phyloP scores from a whole-genome alignment of 2,113 vertebrate species.

The Osmerus mordax region DNA sequence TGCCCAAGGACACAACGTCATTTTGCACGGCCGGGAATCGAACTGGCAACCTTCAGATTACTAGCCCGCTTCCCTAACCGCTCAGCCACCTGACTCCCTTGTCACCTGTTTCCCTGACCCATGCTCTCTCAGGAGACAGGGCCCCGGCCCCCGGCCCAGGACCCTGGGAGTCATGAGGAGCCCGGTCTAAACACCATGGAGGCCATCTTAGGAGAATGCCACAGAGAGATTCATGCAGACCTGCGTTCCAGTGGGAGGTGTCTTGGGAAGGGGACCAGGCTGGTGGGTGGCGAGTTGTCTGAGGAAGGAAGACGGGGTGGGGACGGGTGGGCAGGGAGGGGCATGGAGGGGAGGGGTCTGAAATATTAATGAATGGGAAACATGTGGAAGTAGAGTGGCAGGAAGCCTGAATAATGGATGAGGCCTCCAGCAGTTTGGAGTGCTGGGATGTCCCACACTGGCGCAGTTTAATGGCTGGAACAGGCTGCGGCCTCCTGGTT shows the following conservation, averaged over 20 bases:
- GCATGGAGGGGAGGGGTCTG: constrained; percentile 36
- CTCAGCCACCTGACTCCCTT: too few relatives aligned
- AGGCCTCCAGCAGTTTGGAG: constrained; percentile 50
- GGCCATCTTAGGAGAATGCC: too few relatives aligned
- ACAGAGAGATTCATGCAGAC: too few relatives aligned
- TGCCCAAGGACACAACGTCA: too few relatives aligned
- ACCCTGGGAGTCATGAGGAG: too few relatives aligned
- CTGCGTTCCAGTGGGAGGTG: neutral
- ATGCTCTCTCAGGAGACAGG: too few relatives aligned
- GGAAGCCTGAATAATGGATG: constrained; percentile 66
- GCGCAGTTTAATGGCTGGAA: constrained; percentile 45
- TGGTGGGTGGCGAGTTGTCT: too few relatives aligned
- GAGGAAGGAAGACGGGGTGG: neutral
- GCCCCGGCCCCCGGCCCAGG: too few relatives aligned
- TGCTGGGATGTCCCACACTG: constrained; percentile 54
- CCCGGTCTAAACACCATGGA: too few relatives aligned
- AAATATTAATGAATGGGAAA: constrained; percentile 71
- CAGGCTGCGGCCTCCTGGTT: constrained; percentile 20
- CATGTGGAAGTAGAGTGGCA: constrained; percentile 59
- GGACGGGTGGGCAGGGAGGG: constrained; percentile 32
- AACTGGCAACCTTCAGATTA: too few relatives aligned
- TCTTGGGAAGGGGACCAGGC: neutral
- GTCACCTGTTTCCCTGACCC: too few relatives aligned
- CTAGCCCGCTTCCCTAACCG: constrained; percentile 14
- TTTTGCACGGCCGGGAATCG: too few relatives aligned